Base-by-base conservation (phyloP, 2,113 vertebrate species). In the Cololabis saira region DNA sequence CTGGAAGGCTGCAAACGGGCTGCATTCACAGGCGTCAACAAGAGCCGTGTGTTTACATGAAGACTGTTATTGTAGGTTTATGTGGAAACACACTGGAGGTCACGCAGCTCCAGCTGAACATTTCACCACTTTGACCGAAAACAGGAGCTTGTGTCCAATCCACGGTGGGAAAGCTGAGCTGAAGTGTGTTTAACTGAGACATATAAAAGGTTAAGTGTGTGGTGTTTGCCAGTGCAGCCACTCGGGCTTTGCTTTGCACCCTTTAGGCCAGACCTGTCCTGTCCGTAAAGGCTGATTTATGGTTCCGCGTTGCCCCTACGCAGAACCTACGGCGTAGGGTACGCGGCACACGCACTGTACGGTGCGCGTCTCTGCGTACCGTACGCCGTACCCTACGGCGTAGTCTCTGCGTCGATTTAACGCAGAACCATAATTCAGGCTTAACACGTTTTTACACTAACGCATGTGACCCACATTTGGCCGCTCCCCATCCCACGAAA, bases 241-340 rank as follows among this genome's bases (percentile, higher is more conserved):
- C 76, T 67, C 64, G 18, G 70, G 41, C 74, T 61, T 6, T 72
- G 72, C 52, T 60, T 63, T 14, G 40, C 17, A 56, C 57, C 86
- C 76, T 76, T 86, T 85, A 91, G 89, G 87, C 89, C 90, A 18
- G 78, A 84, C 64, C 76, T 74, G 80, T 74, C 40, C 68, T 43
- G 72, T 30, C 65, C 49, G 49, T n/a, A n/a, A n/a, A n/a, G n/a
- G n/a, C n/a, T n/a, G n/a, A n/a, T n/a, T n/a, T n/a, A n/a, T n/a
- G n/a, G n/a, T n/a, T n/a, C n/a, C n/a, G n/a, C n/a, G n/a, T n/a
- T n/a, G n/a, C n/a, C n/a, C n/a, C n/a, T n/a, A n/a, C n/a, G n/a
- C n/a, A n/a, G n/a, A n/a, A n/a, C n/a, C n/a, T n/a, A n/a, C n/a
- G n/a, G n/a, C n/a, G n/a, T n/a, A n/a, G n/a, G n/a, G n/a, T n/a